Base-by-base conservation (phyloP, 2,888 invertebrate species). In the Dynastes grantii region DNA sequence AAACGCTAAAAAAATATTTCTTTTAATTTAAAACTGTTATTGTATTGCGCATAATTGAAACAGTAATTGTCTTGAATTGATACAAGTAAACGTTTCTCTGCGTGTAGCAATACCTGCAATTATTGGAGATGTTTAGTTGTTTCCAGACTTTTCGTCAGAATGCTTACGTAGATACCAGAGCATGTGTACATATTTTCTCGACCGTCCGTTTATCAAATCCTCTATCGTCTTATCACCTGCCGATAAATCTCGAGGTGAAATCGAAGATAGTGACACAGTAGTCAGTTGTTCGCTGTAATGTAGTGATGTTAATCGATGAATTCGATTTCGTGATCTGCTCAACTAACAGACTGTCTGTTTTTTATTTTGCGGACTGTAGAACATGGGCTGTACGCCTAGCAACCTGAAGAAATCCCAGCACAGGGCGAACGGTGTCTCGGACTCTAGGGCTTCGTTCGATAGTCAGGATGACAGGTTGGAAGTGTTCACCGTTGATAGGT, bases 401-500 rank as follows among this genome's bases (percentile, higher is more conserved):
- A 68, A 37, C 32, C 32, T 37, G 5, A 37, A 22, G 9, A 73
- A 45, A 40, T 1, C 2, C 40, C 32, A 40, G 22, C 55, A 73
- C 40, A 55, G 8, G 61, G 29, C 11, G 53, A 37, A 58, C 8
- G 49, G 49, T 22, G 16, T 27, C 11, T 16, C 49, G 1, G 67
- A 67, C 16, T 45, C 45, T 22, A 29, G 67, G 49, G 45, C 11
- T 9, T 27, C 49, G 16, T 67, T 45, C 37, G 37, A 29, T 37
- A 70, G 51, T 11, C 40, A 73, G 6, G 58, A 58, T 58, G 58
- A 71, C n/a, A 49, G 68, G 68, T 53, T 76, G 80, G 53, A 81
- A 80, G 80, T 83, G 22, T 78, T 80, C 75, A 80, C 83, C 8
- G 78, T 82, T 9, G 82, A 79, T 37, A 81, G 89, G 78, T 90